Conservation (phyloP, 2,797 vertebrate genomes). For the Xenentodon cancila region DNA sequence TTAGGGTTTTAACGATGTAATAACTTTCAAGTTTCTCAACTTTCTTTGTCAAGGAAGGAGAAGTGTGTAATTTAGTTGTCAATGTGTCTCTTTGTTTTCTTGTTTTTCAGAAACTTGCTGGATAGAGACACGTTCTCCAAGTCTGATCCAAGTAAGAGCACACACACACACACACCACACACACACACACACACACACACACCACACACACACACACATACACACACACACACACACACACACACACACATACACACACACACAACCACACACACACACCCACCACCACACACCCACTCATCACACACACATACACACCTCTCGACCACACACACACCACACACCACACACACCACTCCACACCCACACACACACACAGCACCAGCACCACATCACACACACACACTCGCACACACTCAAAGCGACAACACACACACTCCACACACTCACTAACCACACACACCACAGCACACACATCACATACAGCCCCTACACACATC, state of each 20-base stretch:
- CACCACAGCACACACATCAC: constrained; percentile 34
- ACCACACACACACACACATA: too few species aligned
- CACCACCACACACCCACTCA: constrained; percentile 37
- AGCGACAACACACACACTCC: too few species aligned
- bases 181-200: too few species aligned
- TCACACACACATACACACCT: constrained; percentile 4
- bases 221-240: constrained; percentile 39
- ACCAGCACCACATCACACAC: too few species aligned
- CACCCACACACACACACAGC: constrained; percentile 36
- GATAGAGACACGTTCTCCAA: constrained; percentile 99
- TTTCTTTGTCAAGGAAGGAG: constrained; percentile 37
- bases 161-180: too few species aligned
- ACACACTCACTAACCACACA: too few species aligned
- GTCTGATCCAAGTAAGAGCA: constrained; percentile 94
- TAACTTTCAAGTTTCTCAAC: constrained; percentile 11
- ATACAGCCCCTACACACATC: too few species aligned
- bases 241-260: constrained; percentile 1
- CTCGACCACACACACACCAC: too few species aligned
- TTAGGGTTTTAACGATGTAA: constrained; percentile 44
- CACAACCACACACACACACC: too few species aligned
- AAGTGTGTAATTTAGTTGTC: constrained; percentile 22
- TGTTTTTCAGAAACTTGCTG: constrained; percentile 90
- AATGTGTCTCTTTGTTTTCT: constrained; percentile 40
- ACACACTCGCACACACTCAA: background rate
- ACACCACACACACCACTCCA: too few species aligned